Percentiles rank a stretch among this genome's conserved stretches.
Conservation (phyloP, 1,140 invertebrate genomes). For the Scaptomyza montana region DNA sequence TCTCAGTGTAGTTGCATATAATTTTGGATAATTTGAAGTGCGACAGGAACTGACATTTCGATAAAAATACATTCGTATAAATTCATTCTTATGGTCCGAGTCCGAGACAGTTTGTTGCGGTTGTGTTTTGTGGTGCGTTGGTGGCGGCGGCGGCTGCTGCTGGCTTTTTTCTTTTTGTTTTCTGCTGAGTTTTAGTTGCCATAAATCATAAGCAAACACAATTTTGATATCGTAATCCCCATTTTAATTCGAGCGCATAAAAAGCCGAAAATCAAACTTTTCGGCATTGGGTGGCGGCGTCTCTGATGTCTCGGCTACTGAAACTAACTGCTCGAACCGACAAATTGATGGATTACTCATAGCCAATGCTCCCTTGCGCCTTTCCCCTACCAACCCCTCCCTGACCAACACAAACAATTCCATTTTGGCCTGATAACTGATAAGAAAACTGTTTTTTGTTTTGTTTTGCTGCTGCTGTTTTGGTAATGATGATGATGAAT, state of each 20-base stretch:
- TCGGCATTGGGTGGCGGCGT: slow-evolving; percentile 77
- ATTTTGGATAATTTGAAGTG: not conserved
- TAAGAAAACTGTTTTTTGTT: slow-evolving; percentile 40
- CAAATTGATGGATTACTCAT: slow-evolving; percentile 80
- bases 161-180: slow-evolving; percentile 22
- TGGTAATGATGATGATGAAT: slow-evolving; percentile 59
- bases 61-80: slow-evolving; percentile 46
- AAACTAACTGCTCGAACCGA: slow-evolving; percentile 54
- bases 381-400: not conserved
- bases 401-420: slow-evolving; percentile 17
- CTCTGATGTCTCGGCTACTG: slow-evolving; percentile 71
- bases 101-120: slow-evolving; percentile 9
- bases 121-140: slow-evolving; percentile 7
- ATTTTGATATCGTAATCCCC: slow-evolving; percentile 83
- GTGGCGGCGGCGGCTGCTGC: not conserved
- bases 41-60: slow-evolving; percentile 29
- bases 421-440: slow-evolving; percentile 54
- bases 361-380: slow-evolving; percentile 17
- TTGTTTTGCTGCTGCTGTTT: slow-evolving; percentile 19
- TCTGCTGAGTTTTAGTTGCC: slow-evolving; percentile 55
- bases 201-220: slow-evolving; percentile 83
- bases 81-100: slow-evolving; percentile 12
- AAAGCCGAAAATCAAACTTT: slow-evolving; percentile 83
- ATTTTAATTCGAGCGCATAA: slow-evolving; percentile 83
- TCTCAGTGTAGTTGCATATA: not conserved